Evolutionary conservation across 92 coral and sea anemone genomes (phyloP).

Genomic region (Palythoa heliodiscus): DNA sequence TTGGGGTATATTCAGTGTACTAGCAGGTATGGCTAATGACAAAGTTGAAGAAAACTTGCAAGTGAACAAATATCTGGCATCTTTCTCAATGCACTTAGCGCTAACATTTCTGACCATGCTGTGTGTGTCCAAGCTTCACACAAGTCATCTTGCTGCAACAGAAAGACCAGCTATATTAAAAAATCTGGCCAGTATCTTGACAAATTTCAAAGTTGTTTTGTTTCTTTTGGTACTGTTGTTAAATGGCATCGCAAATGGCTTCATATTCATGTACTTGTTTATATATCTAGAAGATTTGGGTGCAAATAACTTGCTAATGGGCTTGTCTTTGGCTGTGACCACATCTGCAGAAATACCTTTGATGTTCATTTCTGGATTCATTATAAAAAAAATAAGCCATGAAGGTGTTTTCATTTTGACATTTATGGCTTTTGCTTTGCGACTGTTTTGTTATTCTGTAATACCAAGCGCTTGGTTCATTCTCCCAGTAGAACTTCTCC

Average conservation of each 20-base stretch:
- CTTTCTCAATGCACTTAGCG: conserved; percentile 49
- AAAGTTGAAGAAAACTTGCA: conserved; percentile 30
- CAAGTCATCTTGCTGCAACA: conserved; percentile 46
- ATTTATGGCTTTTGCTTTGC: conserved; percentile 46
- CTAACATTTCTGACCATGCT: conserved; percentile 31
- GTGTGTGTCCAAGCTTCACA: conserved; percentile 44
- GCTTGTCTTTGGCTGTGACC: conserved; percentile 44
- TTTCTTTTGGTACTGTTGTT: conserved; percentile 55
- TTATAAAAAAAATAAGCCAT: conserved; percentile 50
- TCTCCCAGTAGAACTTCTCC: conserved; percentile 58
- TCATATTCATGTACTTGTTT: conserved; percentile 39
- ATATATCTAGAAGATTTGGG: conserved; percentile 55
- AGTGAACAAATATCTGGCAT: conserved; percentile 48
- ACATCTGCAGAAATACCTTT: conserved; percentile 53
- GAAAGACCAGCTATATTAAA: conserved; percentile 46
- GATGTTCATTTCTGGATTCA: conserved; percentile 55
- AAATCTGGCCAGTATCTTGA: conserved; percentile 42
- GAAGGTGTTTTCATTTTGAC: conserved; percentile 55
- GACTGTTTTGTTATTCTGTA: conserved; percentile 56
- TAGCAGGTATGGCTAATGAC: conserved; percentile 61
- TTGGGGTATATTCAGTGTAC: conserved; percentile 29
- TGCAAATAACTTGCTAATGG: conserved; percentile 58
- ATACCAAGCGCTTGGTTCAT: conserved; percentile 59
- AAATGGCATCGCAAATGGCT: conserved; percentile 36
- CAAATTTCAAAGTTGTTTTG: conserved; percentile 38